A percentile compares a stretch with the other conserved stretches of the same genome.
Evolutionary conservation across 35 echinoderm and acorn worm genomes (phyloP).

Genomic region (Patiria miniata): DNA sequence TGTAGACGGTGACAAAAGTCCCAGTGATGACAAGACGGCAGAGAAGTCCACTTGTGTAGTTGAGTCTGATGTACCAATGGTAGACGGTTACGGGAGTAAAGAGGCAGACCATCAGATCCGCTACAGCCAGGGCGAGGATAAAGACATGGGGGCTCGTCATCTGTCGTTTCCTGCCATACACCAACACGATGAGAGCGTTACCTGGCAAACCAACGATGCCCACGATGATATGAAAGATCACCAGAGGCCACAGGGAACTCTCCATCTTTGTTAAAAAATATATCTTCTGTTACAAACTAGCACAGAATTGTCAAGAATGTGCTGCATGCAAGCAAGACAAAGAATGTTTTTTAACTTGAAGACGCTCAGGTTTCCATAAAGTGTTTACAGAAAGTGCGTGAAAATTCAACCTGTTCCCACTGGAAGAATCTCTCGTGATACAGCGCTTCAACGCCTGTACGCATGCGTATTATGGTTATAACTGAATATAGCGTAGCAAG

Average conservation of each 20-base stretch:
- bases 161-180: conserved; percentile 24
- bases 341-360: too few species aligned
- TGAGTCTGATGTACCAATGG: not conserved
- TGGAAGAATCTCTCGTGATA: too few species aligned
- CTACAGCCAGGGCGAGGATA: conserved; percentile 46
- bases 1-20: not conserved
- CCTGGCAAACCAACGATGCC: conserved; percentile 37
- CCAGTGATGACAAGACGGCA: conserved; percentile 31
- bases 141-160: conserved; percentile 58
- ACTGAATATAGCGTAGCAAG: too few species aligned
- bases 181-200: conserved; percentile 30
- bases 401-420: too few species aligned
- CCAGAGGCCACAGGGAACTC: not conserved
- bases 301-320: too few species aligned
- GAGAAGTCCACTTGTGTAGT: conserved; percentile 1
- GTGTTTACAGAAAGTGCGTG: too few species aligned
- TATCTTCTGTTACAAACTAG: too few species aligned
- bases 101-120: conserved; percentile 45
- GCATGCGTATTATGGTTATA: too few species aligned
- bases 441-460: too few species aligned
- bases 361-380: too few species aligned
- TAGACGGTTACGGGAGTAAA: conserved; percentile 22
- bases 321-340: too few species aligned
- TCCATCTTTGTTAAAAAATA: too few species aligned
- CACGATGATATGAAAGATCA: conserved; percentile 23